Base-by-base conservation (phyloP, 1,140 invertebrate genomes). In the Carcinoscorpius rotundicauda region DNA sequence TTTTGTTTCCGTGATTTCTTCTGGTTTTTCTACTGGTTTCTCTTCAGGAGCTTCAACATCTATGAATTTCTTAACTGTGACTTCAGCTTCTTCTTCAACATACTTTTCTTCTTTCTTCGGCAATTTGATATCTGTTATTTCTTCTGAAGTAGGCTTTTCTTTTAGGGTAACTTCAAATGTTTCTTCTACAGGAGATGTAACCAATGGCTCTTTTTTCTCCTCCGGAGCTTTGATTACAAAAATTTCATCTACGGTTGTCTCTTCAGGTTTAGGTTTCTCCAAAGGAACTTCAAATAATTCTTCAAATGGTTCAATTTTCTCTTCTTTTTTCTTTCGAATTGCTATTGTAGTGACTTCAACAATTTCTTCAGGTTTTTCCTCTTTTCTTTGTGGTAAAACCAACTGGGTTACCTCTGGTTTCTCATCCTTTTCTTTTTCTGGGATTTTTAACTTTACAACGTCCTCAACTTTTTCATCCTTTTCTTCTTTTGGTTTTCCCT, bases 311-410 rank as follows among this genome's bases (percentile, higher is more conserved):
- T 63, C 73, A 58, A 52, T 55, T 51, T 64, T 56, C 9, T 58
- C 61, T 49, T 62, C 62, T 11, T 68, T n/a, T 61, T 63, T 57
- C 5, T n/a, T 11, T 29, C 48, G 4, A 49, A 11, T 2, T 29
- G 29, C 64, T 75, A 73, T 69, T 5, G 71, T 74, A 6, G 76
- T 58, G 73, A 83, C 79, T 67, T 82, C 79, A 50, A 79, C 78
- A 66, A 76, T 75, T 62, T 72, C 64, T 64, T 65, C 57, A 70
- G 48, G 6, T 66, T 63, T 29, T 57, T 51, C 60, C 6, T 60
- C 51, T 61, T 61, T 51, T 48, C 11, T 51, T 51, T 58, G n/a
- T 6, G 49, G 9, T 29, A 29, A 29, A 29, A 29, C 29, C 29
- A 29, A 29, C 29, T 29, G 29, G 29, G 29, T 2, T 29, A 29